Base-by-base conservation (phyloP, 2,888 invertebrate species). In the Acanthacorydalis orientalis region DNA sequence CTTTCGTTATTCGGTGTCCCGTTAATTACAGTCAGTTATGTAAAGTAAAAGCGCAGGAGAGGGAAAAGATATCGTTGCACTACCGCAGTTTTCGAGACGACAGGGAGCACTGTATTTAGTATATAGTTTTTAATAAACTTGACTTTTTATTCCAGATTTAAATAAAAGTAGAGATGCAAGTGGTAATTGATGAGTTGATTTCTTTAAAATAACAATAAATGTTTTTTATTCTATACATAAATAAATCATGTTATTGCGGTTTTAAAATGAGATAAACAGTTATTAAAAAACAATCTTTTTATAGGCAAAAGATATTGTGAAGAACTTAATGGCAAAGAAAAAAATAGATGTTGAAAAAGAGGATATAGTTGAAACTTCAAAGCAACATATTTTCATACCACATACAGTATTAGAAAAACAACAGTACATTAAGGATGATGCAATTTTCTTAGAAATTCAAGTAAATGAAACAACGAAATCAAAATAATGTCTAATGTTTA, bases 371-470 rank as follows among this genome's bases (percentile, higher is more conserved):
- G 67, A 67, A 53, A 65, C 65, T 4, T 64, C 65, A 53, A 60
- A 70, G 43, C 73, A 75, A 57, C 77, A 77, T 60, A 73, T 80
- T 58, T 80, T 80, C 60, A 74, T 80, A 50, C 78, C 80, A 0
- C 80, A 80, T 58, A 68, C 72, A 1, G 74, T 70, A 37, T 53
- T 80, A 7, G 72, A 74, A 51, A 76, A 78, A 62, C 68, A 74
- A 48, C 69, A 72, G 38, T 77, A 75, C 51, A 57, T 76, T 1
- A 75, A 75, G 55, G 70, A 77, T 43, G 72, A 80, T 50, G 69
- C 71, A 1, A 64, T 78, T 58, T 80, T 77, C 54, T 50, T 80
- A 0, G 79, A 80, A 57, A 69, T 80, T 31, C 62, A 60, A 52
- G 61, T 70, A 12, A 61, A 55, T 39, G 53, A 58, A 33, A 48